phyloP scores from a whole-genome alignment of 2,797 vertebrate species.

The Aldrovandia affinis region DNA sequence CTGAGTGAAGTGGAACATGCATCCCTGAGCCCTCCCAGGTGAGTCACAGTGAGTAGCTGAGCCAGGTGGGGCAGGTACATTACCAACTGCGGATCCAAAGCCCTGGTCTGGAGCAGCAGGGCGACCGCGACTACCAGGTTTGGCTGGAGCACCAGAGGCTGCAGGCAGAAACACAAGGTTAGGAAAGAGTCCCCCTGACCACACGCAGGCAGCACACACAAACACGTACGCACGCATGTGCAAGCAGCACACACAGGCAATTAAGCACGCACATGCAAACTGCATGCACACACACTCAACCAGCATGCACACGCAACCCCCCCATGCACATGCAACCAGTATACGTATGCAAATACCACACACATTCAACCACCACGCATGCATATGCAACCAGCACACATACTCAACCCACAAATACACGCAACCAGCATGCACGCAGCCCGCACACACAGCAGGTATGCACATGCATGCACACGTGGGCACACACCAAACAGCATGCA shows the following conservation, averaged over 20 bases:
- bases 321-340: background rate
- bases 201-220: background rate
- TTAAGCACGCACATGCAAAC: background rate
- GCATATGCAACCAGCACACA: too few relatives aligned
- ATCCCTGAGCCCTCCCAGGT: background rate
- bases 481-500: too few relatives aligned
- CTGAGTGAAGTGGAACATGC: too few relatives aligned
- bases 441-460: too few relatives aligned
- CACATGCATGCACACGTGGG: too few relatives aligned
- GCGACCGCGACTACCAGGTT: constrained; percentile 73
- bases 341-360: background rate
- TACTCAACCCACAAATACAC: too few relatives aligned
- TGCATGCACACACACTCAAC: background rate
- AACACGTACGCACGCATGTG: background rate
- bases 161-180: constrained; percentile 47
- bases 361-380: too few relatives aligned
- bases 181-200: constrained; percentile 18
- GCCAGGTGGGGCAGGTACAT: constrained; percentile 57
- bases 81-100: constrained; percentile 79
- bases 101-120: constrained; percentile 67
- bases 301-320: background rate
- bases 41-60: background rate
- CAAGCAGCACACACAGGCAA: background rate
- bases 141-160: constrained; percentile 85
- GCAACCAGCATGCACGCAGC: too few relatives aligned